phyloP scores from a whole-genome alignment of 1,140 invertebrate species.

The Hermetia illucens region DNA sequence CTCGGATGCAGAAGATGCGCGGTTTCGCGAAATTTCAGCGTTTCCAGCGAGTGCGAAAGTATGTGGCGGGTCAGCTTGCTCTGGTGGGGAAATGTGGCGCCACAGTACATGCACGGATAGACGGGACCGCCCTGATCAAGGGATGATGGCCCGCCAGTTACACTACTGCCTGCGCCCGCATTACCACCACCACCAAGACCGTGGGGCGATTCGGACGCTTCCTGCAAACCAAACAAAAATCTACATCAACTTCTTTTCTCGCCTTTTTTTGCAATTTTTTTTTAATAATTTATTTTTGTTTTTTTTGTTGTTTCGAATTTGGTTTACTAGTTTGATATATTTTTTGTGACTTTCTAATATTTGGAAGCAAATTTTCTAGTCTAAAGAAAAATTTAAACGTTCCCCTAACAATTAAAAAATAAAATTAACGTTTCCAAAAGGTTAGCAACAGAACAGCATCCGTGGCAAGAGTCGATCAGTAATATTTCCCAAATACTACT shows the following conservation, averaged over 20 bases:
- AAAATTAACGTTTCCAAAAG: no score
- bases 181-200: slow-evolving; percentile 30
- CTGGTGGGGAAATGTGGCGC: slow-evolving; percentile 71
- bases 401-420: no score
- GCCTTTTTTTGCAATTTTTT: slow-evolving; percentile 17
- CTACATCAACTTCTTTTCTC: slow-evolving; percentile 79
- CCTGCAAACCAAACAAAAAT: slow-evolving; percentile 83
- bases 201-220: slow-evolving; percentile 57
- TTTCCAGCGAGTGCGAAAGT: slow-evolving; percentile 71
- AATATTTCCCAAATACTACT: neutral
- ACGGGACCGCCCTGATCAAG: slow-evolving; percentile 30
- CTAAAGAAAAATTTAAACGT: no score
- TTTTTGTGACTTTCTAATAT: neutral
- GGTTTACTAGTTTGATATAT: neutral
- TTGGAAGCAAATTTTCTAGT: no score
- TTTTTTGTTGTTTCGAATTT: slow-evolving; percentile 18
- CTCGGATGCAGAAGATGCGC: slow-evolving; percentile 37
- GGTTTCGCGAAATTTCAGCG: slow-evolving; percentile 67
- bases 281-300: slow-evolving; percentile 11
- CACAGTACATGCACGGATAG: slow-evolving; percentile 75
- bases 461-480: no score
- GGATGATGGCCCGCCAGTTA: slow-evolving; percentile 21
- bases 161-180: slow-evolving; percentile 31
- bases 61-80: slow-evolving; percentile 79
- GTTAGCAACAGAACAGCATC: no score